Evolutionary conservation across 30 jellyfish, hydroid and myxozoan species (phyloP), one percentile per base, ranked within the genome.

Genomic region (Turritopsis rubra): DNA sequence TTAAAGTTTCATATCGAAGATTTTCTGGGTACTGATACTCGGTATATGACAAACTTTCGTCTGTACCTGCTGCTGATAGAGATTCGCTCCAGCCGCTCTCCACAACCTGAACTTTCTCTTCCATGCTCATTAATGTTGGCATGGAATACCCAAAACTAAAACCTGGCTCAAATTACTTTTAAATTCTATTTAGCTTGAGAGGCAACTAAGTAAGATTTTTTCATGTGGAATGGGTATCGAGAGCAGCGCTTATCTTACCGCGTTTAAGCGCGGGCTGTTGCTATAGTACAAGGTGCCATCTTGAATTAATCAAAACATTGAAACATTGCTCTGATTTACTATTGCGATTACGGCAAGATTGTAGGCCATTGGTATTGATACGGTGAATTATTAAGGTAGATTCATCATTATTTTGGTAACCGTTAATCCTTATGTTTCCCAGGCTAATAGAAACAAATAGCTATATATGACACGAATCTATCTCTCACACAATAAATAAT

Each of bases 21-120:
- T 68, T 68, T 22, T 68, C 77, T 68, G 77, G 77, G 19, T 7
- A 68, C 30, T 68, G 77, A n/a, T n/a, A n/a, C 21, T 68, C 31
- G 17, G 77, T n/a, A 68, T 68, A 7, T 68, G 77, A 7, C 28
- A 68, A 41, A 41, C 5, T 41, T 41, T 41, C 60, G 13, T 41
- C 60, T 41, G 60, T 41, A 41, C 60, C 13, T 41, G 60, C 60
- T 41, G 60, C 60, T 41, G 60, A 41, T 41, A 41, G 60, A 41
- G 60, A 41, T 41, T 41, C 60, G 60, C 60, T 41, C 60, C 60
- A 41, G 60, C 60, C 60, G 60, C 60, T 41, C 60, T 41, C 60
- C 60, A 41, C 60, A 41, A 41, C n/a, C n/a, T n/a, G n/a, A n/a
- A n/a, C 60, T 41, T 41, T 41, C 60, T 41, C 60, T 41, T 41